Base-by-base conservation (phyloP, 2,888 invertebrate genomes). In the Pandemis cinnamomeana region DNA sequence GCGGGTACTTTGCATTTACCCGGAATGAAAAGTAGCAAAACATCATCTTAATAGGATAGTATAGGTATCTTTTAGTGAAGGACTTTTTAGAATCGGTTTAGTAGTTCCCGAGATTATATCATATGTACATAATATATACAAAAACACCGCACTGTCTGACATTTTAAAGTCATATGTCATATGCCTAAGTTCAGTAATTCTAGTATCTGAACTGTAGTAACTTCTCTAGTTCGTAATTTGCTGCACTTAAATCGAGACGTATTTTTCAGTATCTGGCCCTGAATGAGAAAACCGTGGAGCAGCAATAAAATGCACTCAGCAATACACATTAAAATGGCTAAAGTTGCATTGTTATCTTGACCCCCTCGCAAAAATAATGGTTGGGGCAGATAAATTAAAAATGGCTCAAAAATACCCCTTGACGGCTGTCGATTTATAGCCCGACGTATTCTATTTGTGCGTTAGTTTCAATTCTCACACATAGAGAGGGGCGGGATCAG, bases 371-470 rank as follows among this genome's bases (percentile, higher is more conserved):
- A 91, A 93, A 93, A 92, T 93, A 93, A 93, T 91, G 88, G 90
- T 87, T 78, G 86, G 87, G 93, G 89, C 92, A 92, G 89, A 93
- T 94, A 93, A 93, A 94, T 94, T 94, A 94, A 94, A 94, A 94
- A 92, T 92, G 89, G 85, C 80, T 92, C 91, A 89, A 92, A 92
- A 93, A 92, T 91, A 89, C 90, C 93, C 91, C 91, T 91, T 91
- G 91, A 90, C 87, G 85, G 83, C 73, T 74, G 80, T 82, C 82
- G 85, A 87, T 87, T 87, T 86, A 87, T 86, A 78, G 84, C 83
- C 78, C 72, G 76, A 81, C 80, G 53, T 75, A 78, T 79, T 78
- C 84, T n/a, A 55, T 55, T 53, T 15, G 80, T 84, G 80, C 80
- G 77, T 76, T 75, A 77, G 79, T 79, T 78, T 80, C 78, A 73